Conservation (phyloP, 2,797 vertebrate species). For the Gambelia wislizenii region DNA sequence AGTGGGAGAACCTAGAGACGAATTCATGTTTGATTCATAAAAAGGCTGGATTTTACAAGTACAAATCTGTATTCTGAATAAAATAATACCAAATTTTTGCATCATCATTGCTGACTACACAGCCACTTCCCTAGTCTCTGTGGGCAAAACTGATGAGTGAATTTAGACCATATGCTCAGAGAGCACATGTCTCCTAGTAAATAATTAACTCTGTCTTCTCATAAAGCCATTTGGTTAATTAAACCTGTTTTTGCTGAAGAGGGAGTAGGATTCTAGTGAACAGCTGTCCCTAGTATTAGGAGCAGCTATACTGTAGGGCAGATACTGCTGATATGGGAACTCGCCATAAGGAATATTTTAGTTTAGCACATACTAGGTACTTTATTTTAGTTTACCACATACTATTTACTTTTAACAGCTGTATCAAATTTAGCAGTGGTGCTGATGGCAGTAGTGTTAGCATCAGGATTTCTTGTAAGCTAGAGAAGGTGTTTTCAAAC, state of each 20-base stretch:
- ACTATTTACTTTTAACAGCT: neutral
- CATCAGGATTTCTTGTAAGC: neutral
- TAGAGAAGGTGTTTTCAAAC: no score
- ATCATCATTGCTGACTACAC: neutral
- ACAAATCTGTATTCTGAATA: neutral
- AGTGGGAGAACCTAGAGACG: neutral
- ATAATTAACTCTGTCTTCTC: conserved; percentile 8
- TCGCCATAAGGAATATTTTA: neutral
- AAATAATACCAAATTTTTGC: neutral
- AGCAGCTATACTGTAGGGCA: neutral
- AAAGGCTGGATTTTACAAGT: neutral
- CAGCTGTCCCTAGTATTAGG: neutral
- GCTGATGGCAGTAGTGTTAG: neutral
- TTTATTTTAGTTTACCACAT: neutral
- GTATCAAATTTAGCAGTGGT: neutral
- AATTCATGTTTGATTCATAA: neutral
- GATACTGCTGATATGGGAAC: neutral
- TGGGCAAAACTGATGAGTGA: neutral
- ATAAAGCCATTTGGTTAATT: conserved; percentile 2
- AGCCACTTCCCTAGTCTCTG: neutral
- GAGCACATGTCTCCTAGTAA: neutral
- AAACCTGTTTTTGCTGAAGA: neutral
- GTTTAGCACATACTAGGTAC: neutral
- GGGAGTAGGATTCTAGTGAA: neutral
- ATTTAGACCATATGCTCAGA: neutral